Base-by-base conservation (phyloP, 2,797 vertebrate species). In the Chlorospingus flavigularis region DNA sequence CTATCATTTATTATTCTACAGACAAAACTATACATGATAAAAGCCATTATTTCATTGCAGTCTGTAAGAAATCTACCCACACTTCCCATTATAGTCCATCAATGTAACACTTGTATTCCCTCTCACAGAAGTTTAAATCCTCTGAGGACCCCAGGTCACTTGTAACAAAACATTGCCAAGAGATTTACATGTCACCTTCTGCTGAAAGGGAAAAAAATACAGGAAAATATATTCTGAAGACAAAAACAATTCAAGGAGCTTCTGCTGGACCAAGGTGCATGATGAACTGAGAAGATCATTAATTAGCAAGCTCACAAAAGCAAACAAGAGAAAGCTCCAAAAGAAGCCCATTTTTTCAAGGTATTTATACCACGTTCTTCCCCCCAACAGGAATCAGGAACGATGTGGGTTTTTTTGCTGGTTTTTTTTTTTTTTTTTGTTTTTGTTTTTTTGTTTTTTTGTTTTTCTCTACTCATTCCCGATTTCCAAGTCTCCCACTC, bases 11-110 rank as follows among this genome's bases (percentile, higher is more conserved):
- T 23, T 71, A 45, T 33, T 65, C 33, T 53, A 14, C 26, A 65
- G 28, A 70, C 31, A 68, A 86, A 61, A n/a, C 40, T 50, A 43
- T 0, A 48, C 12, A 37, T 10, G 24, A 58, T 9, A 68, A 87
- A 84, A 91, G 51, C 31, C 43, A n/a, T 8, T 13, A 73, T 66
- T 92, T 68, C 43, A 50, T 51, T 28, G 51, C 50, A 81, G 53
- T 33, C 71, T 66, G 14, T 7, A 33, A 16, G 79, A 86, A 94
- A 83, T 19, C 93, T 61, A 62, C 66, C 81, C 62, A 84, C 40
- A 60, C 15, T 39, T 76, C 28, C 28, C 24, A 50, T 51, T 54
- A 57, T 13, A 82, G 58, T 14, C 54, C 54, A 74, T 43, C 57
- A 70, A 18, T 2, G 13, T 19, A 67, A 82, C 92, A 60, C 19